phyloP scores from a whole-genome alignment of 2,797 vertebrate genomes.

The Chiroxiphia lanceolata region DNA sequence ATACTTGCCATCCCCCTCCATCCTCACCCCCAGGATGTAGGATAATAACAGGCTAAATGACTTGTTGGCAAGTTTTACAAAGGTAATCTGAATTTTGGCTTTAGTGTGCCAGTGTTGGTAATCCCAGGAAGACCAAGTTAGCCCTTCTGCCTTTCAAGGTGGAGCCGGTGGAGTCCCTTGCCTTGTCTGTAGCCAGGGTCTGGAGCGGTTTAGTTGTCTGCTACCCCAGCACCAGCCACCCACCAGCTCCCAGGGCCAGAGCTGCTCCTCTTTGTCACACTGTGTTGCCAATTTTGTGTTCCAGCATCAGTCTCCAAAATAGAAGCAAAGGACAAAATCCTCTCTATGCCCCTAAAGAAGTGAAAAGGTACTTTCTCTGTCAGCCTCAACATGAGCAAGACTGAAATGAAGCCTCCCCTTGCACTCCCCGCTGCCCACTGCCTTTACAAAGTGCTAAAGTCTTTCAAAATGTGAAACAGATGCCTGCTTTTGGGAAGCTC shows the following conservation, averaged over 20 bases:
- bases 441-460: background rate
- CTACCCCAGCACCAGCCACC: background rate
- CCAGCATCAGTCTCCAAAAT: background rate
- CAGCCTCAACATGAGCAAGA: background rate
- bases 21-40: background rate
- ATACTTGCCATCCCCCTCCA: background rate
- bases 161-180: background rate
- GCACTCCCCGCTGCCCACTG: background rate
- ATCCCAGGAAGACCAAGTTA: background rate
- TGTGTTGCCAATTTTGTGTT: background rate
- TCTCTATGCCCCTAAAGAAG: background rate
- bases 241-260: background rate
- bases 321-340: background rate
- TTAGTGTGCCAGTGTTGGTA: background rate
- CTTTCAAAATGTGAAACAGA: background rate
- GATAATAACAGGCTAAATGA: background rate
- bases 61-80: background rate
- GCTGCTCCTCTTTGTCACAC: background rate
- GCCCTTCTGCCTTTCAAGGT: background rate
- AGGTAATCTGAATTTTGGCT: background rate
- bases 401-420: background rate
- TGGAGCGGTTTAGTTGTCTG: background rate
- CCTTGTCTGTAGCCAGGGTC: background rate
- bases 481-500: background rate
- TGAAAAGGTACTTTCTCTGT: background rate